Evolutionary conservation across 2,113 vertebrate species (phyloP), one percentile per base, ranked within the genome.

Genomic region (Ameiurus melas): DNA sequence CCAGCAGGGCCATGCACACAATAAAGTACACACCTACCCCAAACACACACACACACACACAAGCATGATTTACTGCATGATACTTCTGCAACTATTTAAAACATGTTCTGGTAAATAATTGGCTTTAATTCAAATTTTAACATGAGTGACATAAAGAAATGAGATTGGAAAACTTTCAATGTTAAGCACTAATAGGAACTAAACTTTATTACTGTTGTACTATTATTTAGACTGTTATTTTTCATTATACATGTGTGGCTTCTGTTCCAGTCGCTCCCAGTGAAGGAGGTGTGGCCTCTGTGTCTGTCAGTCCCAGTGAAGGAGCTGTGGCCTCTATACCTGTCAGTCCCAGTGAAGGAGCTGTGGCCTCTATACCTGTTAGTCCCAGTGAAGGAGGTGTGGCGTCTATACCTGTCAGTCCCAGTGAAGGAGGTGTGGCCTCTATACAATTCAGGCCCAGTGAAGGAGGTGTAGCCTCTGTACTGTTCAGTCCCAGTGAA

Each of bases 1-100:
- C 98, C 20, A 99, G 94, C 85, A 99, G 94, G 0, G 98, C 98
- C 98, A 99, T 99, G 94, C 98, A 99, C 36, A 99, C 98, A 81
- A 99, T 96, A 0, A 99, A 99, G 92, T 99, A 99, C 90, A 97
- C 94, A 14, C 98, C 98, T 99, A 92, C 0, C 73, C 58, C 25
- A 73, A 84, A 71, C 36, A 57, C 1, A 85, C 6, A 39, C 60
- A 58, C 39, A 30, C 43, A 86, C 27, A 85, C n/a, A 80, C 17
- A 86, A 19, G 83, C 27, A 80, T n/a, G n/a, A n/a, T 55, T 55
- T 30, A 30, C 25, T 57, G 6, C 57, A 81, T 33, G 51, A 58
- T 22, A 39, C n/a, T 82, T 55, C 7, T 58, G 10, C 9, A 60
- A 60, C 16, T 39, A 60, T 81, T 81, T 22, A 13, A 58, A 82